Conservation (phyloP, 2,888 invertebrate genomes). For the Coenonympha glycerion region DNA sequence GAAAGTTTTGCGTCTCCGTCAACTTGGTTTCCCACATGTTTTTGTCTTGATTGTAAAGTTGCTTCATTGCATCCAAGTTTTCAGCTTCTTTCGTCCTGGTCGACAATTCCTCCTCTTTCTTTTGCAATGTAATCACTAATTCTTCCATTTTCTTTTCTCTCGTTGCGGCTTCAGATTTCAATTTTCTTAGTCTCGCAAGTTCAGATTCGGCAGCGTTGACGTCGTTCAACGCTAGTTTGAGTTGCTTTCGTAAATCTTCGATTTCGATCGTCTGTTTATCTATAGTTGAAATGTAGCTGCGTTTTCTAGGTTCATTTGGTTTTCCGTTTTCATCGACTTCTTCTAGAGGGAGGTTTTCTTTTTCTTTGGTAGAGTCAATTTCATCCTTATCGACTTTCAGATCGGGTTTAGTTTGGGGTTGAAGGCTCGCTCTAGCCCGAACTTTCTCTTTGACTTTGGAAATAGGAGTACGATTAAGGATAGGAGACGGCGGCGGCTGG, state of each 20-base stretch:
- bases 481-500: slow-evolving; percentile 75
- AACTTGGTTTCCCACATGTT: slow-evolving; percentile 80
- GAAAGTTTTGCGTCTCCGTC: slow-evolving; percentile 80
- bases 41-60: slow-evolving; percentile 78
- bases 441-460: slow-evolving; percentile 73
- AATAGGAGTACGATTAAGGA: slow-evolving; percentile 76
- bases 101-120: slow-evolving; percentile 84
- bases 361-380: slow-evolving; percentile 71
- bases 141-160: slow-evolving; percentile 87
- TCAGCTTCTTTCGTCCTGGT: slow-evolving; percentile 83
- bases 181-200: slow-evolving; percentile 81
- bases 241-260: slow-evolving; percentile 81
- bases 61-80: slow-evolving; percentile 77
- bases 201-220: slow-evolving; percentile 82
- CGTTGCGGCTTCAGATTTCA: slow-evolving; percentile 81
- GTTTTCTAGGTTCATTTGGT: slow-evolving; percentile 66
- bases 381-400: slow-evolving; percentile 72
- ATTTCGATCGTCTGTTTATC: slow-evolving; percentile 81
- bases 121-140: slow-evolving; percentile 82
- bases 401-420: slow-evolving; percentile 68
- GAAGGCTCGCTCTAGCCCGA: slow-evolving; percentile 77
- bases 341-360: slow-evolving; percentile 50
- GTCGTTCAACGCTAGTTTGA: slow-evolving; percentile 78
- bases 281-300: slow-evolving; percentile 73
- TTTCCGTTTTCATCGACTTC: slow-evolving; percentile 67